Evolutionary conservation across 2,113 vertebrate species (phyloP).

Genomic region (Tautogolabrus adspersus): DNA sequence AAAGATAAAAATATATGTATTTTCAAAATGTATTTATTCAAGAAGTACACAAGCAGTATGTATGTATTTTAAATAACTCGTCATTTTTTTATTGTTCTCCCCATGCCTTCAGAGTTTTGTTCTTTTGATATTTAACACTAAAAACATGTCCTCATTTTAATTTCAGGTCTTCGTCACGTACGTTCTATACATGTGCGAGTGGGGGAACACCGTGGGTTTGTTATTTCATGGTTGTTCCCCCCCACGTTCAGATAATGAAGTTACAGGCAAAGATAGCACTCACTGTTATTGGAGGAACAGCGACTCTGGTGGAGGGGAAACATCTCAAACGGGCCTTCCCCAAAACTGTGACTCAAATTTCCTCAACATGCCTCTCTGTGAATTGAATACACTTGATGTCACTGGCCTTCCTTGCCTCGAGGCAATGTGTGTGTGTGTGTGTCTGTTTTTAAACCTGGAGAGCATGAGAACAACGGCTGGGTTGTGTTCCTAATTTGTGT

Average conservation of each 20-base stretch:
- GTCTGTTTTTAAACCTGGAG: slow-evolving; percentile 37
- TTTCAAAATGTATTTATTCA: slow-evolving; percentile 84
- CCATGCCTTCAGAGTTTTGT: slow-evolving; percentile 23
- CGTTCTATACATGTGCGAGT: not conserved
- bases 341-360: slow-evolving; percentile 62
- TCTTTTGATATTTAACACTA: slow-evolving; percentile 37
- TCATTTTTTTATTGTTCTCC: slow-evolving; percentile 30
- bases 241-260: slow-evolving; percentile 56
- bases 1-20: slow-evolving; percentile 75
- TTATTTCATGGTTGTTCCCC: slow-evolving; percentile 43
- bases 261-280: slow-evolving; percentile 44
- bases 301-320: slow-evolving; percentile 31
- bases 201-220: slow-evolving; percentile 29
- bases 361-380: slow-evolving; percentile 68
- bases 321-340: slow-evolving; percentile 11
- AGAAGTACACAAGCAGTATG: slow-evolving; percentile 60
- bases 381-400: slow-evolving; percentile 73
- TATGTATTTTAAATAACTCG: slow-evolving; percentile 70
- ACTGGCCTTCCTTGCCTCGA: slow-evolving; percentile 53
- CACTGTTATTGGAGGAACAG: slow-evolving; percentile 54
- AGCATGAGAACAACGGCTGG: slow-evolving; percentile 65
- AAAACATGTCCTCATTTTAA: slow-evolving; percentile 41
- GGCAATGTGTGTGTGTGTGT: slow-evolving; percentile 16
- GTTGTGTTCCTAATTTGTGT: slow-evolving; percentile 62
- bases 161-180: slow-evolving; percentile 21